Base-by-base conservation (phyloP, 2,888 invertebrate genomes). In the Elmis aenea region DNA sequence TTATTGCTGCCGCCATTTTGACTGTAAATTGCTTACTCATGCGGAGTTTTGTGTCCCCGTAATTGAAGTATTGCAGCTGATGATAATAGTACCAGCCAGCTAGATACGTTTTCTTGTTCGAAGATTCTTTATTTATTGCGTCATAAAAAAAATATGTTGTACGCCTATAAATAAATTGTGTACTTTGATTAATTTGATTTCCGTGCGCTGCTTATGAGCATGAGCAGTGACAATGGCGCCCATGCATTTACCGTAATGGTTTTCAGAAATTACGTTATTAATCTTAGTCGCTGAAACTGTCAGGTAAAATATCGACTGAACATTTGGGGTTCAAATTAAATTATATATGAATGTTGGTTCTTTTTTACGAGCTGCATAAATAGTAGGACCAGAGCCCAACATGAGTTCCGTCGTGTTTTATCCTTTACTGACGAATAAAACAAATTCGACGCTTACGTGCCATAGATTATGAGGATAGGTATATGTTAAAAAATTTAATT, bases 181-280 rank as follows among this genome's bases (percentile, higher is more conserved):
- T 37, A 33, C 33, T 29, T 23, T 15, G 26, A 29, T 35, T 33
- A 39, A 45, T 42, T 12, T 11, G n/a, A 22, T 26, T 29, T 35
- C 25, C 13, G 37, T 41, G 38, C 41, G 37, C n/a, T n/a, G n/a
- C 28, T 32, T 30, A 31, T 26, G 39, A 30, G 32, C 32, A 45
- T 44, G 44, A 45, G 48, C 54, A 58, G 49, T 54, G 57, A 58
- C 59, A 59, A 61, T 59, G 59, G 57, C 57, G 55, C 50, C 55
- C 51, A 46, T 52, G 47, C 59, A 57, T 60, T 57, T 51, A 46
- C 41, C 39, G 57, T 61, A 61, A 62, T 62, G 60, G 61, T 53
- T 57, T 55, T 59, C 57, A 62, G 59, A 62, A 63, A 63, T 63
- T 60, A 57, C 61, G 48, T 52, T 60, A 62, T 63, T 59, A 63